Conservation (phyloP, 2,888 invertebrate genomes). For the Lagria hirta region DNA sequence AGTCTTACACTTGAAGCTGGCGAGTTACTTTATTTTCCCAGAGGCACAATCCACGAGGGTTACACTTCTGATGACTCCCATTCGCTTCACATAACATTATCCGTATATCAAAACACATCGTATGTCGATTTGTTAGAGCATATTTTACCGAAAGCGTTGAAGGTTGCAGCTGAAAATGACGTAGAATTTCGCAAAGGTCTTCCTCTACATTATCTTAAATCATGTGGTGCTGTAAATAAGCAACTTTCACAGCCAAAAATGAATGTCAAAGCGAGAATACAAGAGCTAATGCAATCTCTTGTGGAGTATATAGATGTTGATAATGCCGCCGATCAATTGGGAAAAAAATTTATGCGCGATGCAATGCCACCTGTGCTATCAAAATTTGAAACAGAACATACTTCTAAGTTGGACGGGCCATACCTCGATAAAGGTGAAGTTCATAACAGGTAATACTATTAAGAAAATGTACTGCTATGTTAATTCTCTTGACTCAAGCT, state of each 20-base stretch:
- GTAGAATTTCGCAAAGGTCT: conserved; percentile 72
- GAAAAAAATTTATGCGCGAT: conserved; percentile 80
- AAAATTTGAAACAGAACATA: conserved; percentile 66
- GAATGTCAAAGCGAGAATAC: conserved; percentile 58
- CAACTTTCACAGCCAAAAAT: conserved; percentile 46
- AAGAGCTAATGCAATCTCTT: conserved; percentile 61
- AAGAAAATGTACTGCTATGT: too few relatives aligned
- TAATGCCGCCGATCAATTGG: conserved; percentile 83
- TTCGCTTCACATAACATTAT: conserved; percentile 92
- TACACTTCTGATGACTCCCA: conserved; percentile 75
- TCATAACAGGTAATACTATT: conserved; percentile 53
- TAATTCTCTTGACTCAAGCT: too few relatives aligned
- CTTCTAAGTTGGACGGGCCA: conserved; percentile 65
- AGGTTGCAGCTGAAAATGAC: conserved; percentile 70
- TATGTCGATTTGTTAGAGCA: conserved; percentile 89
- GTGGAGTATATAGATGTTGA: conserved; percentile 68
- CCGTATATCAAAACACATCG: conserved; percentile 86
- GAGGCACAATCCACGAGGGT: conserved; percentile 86
- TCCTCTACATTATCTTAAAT: conserved; percentile 74
- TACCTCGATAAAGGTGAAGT: conserved; percentile 63
- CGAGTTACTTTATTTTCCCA: conserved; percentile 91
- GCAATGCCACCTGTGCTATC: conserved; percentile 82
- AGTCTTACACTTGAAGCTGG: conserved; percentile 81
- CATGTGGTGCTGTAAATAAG: conserved; percentile 68
- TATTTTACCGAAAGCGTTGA: conserved; percentile 73